Base-by-base conservation (phyloP, 2,797 vertebrate species). In the Cossypha heuglini region DNA sequence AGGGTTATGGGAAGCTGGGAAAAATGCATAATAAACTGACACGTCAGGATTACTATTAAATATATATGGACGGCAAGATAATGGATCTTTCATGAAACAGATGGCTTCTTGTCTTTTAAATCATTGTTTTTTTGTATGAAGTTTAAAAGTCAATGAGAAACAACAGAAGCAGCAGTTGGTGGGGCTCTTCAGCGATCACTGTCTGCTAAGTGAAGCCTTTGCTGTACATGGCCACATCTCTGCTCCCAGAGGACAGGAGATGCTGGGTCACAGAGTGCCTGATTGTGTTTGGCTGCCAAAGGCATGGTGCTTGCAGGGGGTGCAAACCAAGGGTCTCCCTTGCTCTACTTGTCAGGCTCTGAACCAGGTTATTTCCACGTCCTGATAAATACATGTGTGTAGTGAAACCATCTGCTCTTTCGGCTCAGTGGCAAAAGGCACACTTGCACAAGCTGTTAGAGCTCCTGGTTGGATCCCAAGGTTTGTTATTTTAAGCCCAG, bases 401-500 rank as follows among this genome's bases (percentile, higher is more conserved):
- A 49, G 73, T 49, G 58, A 90, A 92, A 54, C 78, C 45, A 46
- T 87, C 89, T 89, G 67, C 78, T 83, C 42, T 85, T 82, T 63
- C 43, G 25, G 52, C 67, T 89, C n/a, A 3, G 16, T 82, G 75
- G 58, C 69, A 74, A 75, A 89, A 67, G 3, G 7, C 74, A 38
- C 20, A 2, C 57, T 88, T 72, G 49, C 49, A 66, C 59, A 69
- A 88, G 48, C 77, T 93, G 81, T 84, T 5, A 3, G n/a, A 76
- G 37, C 48, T 92, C 63, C 45, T 74, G 63, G 21, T 42, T 71
- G 52, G 21, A 66, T 78, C 63, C 67, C 61, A 73, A 25, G 59
- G 66, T 45, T 67, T 92, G 67, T 82, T 95, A 52, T 93, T 87
- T 94, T 77, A 86, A 91, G 75, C 57, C 40, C 38, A 9, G 43